phyloP scores from a whole-genome alignment of 2,113 vertebrate genomes.

The Cololabis saira region DNA sequence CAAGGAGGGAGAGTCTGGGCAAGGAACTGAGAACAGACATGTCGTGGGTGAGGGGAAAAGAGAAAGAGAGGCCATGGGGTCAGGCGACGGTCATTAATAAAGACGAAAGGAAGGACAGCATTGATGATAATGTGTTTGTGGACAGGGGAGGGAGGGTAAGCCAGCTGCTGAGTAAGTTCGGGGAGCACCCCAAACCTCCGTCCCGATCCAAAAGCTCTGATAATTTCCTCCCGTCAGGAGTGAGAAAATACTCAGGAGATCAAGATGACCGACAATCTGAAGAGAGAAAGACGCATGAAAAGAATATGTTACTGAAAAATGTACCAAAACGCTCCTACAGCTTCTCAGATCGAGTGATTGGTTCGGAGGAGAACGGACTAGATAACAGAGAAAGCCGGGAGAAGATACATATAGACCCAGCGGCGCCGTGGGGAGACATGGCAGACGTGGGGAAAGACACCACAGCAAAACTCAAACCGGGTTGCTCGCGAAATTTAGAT shows the following conservation, averaged over 20 bases:
- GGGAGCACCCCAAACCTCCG: constrained; percentile 70
- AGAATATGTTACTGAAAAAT: constrained; percentile 29
- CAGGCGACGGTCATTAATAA: constrained; percentile 59
- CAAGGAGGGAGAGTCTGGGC: constrained; percentile 30
- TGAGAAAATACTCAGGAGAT: constrained; percentile 53
- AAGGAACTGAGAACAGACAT: constrained; percentile 53
- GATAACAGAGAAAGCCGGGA: constrained; percentile 10
- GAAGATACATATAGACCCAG: constrained; percentile 51
- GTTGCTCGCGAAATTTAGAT: constrained; percentile 23
- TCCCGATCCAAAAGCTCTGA: constrained; percentile 84
- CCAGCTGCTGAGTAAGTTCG: constrained; percentile 82
- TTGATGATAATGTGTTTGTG: constrained; percentile 44
- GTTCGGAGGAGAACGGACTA: constrained; percentile 55
- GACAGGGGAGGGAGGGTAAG: constrained; percentile 81
- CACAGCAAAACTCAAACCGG: constrained; percentile 28
- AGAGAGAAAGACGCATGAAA: constrained; percentile 6
- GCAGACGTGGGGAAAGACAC: constrained; percentile 32
- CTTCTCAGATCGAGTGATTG: constrained; percentile 73
- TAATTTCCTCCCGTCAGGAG: constrained; percentile 62
- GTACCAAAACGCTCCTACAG: constrained; percentile 75
- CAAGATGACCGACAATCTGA: constrained; percentile 39
- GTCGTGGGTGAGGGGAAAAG: constrained; percentile 59
- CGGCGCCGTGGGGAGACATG: constrained; percentile 3
- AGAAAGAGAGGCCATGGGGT: constrained; percentile 54
- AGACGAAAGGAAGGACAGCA: constrained; percentile 43